A percentile compares a stretch with the other conserved stretches of the same genome.
Evolutionary conservation across 2,113 vertebrate species (phyloP).

Genomic region (Nipponia nippon): DNA sequence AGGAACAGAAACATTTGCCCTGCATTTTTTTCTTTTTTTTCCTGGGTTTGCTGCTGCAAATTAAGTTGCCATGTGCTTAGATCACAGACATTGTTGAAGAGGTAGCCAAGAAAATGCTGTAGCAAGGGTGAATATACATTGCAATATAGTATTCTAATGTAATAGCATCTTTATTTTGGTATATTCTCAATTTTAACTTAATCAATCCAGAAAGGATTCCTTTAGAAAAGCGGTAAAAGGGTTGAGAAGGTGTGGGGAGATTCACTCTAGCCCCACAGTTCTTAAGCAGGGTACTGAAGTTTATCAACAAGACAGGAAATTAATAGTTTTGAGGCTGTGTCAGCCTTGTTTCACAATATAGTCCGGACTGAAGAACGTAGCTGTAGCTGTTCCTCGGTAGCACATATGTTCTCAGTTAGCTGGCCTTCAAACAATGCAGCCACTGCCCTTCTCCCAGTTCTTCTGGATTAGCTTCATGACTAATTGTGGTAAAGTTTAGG

Average conservation of each 20-base stretch:
- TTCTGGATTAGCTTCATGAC: conserved; percentile 4
- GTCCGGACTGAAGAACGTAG: background rate
- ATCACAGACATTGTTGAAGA: background rate
- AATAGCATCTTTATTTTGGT: background rate
- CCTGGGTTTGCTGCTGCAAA: background rate
- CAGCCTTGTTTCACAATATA: conserved; percentile 27
- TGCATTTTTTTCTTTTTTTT: background rate
- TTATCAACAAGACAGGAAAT: conserved; percentile 28
- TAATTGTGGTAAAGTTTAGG: conserved; percentile 32
- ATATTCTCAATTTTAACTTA: background rate
- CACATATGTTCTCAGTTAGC: conserved; percentile 53
- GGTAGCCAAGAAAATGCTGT: background rate
- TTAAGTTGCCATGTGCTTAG: background rate
- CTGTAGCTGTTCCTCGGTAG: background rate
- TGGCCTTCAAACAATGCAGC: conserved; percentile 32
- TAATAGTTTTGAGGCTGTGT: conserved; percentile 23
- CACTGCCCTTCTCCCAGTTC: conserved; percentile 30
- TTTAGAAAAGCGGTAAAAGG: background rate
- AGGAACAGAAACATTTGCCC: background rate
- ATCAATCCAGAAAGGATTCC: background rate
- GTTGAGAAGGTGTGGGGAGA: background rate
- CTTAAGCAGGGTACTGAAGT: background rate
- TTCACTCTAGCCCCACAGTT: background rate
- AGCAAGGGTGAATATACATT: background rate
- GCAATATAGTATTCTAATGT: background rate